Evolutionary conservation across 1,140 invertebrate genomes (phyloP).

Genomic region (Tetranychus urticae): DNA sequence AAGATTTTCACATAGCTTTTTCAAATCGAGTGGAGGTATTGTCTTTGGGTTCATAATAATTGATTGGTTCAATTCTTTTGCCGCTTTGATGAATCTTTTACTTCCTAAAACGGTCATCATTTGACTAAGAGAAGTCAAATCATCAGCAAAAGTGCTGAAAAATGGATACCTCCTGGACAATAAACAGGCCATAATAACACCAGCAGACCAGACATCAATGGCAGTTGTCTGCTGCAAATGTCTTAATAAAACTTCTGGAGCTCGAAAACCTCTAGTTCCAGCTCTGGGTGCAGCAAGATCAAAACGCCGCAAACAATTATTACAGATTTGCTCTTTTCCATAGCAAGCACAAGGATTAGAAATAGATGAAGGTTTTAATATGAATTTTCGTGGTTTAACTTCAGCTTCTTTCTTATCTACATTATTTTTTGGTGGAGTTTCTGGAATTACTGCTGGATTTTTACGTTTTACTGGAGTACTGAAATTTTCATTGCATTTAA

Average conservation of each 20-base stretch:
- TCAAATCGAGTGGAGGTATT: constrained; percentile 26
- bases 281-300: constrained; percentile 43
- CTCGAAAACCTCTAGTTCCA: constrained; percentile 67
- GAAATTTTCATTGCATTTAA: background rate
- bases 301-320: constrained; percentile 28
- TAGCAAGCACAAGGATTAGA: constrained; percentile 6
- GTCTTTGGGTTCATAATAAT: constrained; percentile 7
- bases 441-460: background rate
- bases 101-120: constrained; percentile 55
- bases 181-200: constrained; percentile 56
- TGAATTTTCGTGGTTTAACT: background rate
- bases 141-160: constrained; percentile 46
- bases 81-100: constrained; percentile 36
- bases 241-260: constrained; percentile 63
- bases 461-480: background rate
- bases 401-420: background rate
- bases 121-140: constrained; percentile 52
- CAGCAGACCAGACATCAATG: constrained; percentile 70
- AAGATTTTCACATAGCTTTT: constrained; percentile 22
- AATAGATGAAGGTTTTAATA: background rate
- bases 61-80: constrained; percentile 34
- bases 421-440: constrained; percentile 6
- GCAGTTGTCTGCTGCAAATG: constrained; percentile 47
- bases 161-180: constrained; percentile 56
- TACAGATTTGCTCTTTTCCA: constrained; percentile 8